Evolutionary conservation across 2,113 vertebrate genomes (phyloP), one percentile per base, ranked within the genome.

Genomic region (Eurystomus gularis): DNA sequence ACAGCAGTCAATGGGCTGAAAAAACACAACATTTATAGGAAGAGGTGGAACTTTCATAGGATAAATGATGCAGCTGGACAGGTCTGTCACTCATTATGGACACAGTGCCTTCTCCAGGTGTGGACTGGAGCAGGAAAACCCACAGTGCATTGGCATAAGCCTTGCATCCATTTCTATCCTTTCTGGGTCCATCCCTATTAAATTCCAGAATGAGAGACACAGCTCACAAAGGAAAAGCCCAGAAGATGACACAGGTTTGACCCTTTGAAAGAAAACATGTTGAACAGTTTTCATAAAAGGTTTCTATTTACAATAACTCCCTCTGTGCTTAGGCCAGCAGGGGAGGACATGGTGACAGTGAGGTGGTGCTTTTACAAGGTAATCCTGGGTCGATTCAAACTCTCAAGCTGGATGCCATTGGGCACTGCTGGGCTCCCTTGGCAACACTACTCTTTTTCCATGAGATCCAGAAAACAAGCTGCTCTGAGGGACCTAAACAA

Each of bases 1-100:
- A 23, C 33, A 39, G 31, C 4, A 1, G 42, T 39, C 42, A 51
- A 13, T 0, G 1, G 60, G 19, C 40, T 69, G 57, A 60, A 87
- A 82, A 23, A n/a, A 51, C 14, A 16, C 9, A 25, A 18, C 0
- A 0, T 33, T 65, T 40, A 42, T 1, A 25, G 26, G 51, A 89
- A 89, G 17, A 84, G 4, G 29, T 48, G 29, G 66, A 70, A 75
- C 10, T 78, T 66, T 62, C 31, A 2, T 51, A 46, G 25, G 21
- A n/a, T 1, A 62, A 75, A 51, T 19, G 4, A 66, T 49, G 33
- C 21, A 35, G 8, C 2, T 40, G 68, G 31, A 35, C 10, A 57
- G 46, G 44, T 60, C 33, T 79, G 3, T 39, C 60, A 23, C 17
- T 87, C 31, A 1, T 13, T 49, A 35, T 17, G 37, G 68, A 73